These are phyloP conservation scores for Cassiopea andromeda DNA, from an alignment of 30 jellyfish, hydroid and myxozoan genomes.

Conservation along the genomic window DNA sequence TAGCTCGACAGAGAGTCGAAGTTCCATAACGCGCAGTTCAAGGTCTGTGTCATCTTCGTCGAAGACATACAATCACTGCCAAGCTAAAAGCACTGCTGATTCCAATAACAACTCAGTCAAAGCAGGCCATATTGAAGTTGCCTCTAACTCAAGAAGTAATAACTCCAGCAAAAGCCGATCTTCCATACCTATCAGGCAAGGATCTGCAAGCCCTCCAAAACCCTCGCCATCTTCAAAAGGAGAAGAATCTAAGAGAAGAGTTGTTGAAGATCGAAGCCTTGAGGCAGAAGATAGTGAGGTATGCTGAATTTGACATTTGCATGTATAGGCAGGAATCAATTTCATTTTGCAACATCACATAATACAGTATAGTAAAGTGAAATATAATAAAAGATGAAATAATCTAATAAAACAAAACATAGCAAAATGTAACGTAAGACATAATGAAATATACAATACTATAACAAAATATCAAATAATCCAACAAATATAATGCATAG, in stretches of 20 bases:
- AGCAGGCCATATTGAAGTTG: conserved; percentile 42
- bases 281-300: conserved; percentile 13
- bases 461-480: too few species aligned
- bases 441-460: too few species aligned
- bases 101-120: conserved; percentile 25
- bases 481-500: too few species aligned
- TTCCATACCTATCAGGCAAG: conserved; percentile 36
- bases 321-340: too few species aligned
- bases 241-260: neutral
- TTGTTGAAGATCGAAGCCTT: neutral
- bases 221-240: neutral
- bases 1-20: conserved; percentile 34
- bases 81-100: neutral
- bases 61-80: conserved; percentile 7
- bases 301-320: neutral
- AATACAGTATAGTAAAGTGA: too few species aligned
- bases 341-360: too few species aligned
- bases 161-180: conserved; percentile 23
- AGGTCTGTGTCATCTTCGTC: neutral
- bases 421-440: too few species aligned
- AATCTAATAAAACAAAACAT: too few species aligned
- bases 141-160: conserved; percentile 25
- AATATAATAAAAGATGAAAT: too few species aligned
- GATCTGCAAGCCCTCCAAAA: conserved; percentile 19
- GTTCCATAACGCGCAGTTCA: conserved; percentile 34